Evolutionary conservation across 2,888 invertebrate genomes (phyloP).

Genomic region (Hirtodrosophila histrioides): DNA sequence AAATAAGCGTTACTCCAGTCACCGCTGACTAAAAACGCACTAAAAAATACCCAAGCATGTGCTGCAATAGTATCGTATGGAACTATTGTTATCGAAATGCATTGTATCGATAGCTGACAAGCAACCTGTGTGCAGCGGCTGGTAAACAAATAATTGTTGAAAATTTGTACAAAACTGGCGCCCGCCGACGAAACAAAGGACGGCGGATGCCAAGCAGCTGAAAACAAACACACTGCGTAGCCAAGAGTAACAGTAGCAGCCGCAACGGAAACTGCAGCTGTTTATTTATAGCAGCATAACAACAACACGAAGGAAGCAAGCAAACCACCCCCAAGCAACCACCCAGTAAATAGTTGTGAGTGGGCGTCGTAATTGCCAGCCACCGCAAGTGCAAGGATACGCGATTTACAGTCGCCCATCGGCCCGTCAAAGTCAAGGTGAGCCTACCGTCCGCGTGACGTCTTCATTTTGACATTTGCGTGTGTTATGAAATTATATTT

Average conservation of each 20-base stretch:
- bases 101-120: conserved; percentile 38
- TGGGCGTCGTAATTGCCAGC: conserved; percentile 53
- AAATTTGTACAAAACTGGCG: conserved; percentile 24
- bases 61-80: conserved; percentile 14
- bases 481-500: conserved; percentile 64
- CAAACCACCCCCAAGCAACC: conserved; percentile 2
- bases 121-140: conserved; percentile 43
- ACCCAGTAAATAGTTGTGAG: conserved; percentile 29
- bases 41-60: conserved; percentile 16
- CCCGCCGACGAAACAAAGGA: conserved; percentile 17
- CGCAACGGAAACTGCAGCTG: conserved; percentile 46
- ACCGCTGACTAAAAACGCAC: conserved; percentile 2
- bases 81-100: conserved; percentile 10
- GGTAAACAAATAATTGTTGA: conserved; percentile 52
- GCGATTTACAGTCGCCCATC: conserved; percentile 32
- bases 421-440: conserved; percentile 66
- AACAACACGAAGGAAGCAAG: conserved; percentile 33
- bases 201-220: conserved; percentile 32
- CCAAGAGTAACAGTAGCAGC: conserved; percentile 31
- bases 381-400: conserved; percentile 64
- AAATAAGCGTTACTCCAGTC: conserved; percentile 5
- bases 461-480: conserved; percentile 58
- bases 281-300: conserved; percentile 67
- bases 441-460: conserved; percentile 47
- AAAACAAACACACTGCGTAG: conserved; percentile 42